Conservation (phyloP, 2,888 invertebrate species). For the Chrysodeixis includens region DNA sequence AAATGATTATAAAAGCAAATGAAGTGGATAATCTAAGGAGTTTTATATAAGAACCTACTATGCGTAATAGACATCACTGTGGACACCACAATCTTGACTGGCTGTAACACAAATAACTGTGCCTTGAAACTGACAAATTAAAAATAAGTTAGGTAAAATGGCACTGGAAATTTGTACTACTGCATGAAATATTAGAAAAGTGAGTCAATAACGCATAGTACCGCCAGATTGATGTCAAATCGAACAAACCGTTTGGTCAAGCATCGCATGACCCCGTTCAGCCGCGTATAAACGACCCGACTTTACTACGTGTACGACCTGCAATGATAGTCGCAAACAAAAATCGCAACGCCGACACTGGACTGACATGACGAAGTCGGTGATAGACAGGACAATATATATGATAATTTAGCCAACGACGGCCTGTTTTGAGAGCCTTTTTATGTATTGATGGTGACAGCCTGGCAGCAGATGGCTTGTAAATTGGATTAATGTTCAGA, state of each 20-base stretch:
- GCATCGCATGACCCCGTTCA: constrained; percentile 79
- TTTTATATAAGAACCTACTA: constrained; percentile 34
- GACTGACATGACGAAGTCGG: constrained; percentile 47
- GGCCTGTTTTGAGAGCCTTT: constrained; percentile 39
- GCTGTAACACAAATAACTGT: constrained; percentile 34
- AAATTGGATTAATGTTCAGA: constrained; percentile 3
- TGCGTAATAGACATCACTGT: constrained; percentile 40
- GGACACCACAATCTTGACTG: constrained; percentile 8
- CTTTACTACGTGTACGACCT: constrained; percentile 80
- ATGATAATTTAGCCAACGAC: constrained; percentile 29
- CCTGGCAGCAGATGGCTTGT: background rate
- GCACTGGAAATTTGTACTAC: constrained; percentile 40
- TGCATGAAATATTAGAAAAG: constrained; percentile 47
- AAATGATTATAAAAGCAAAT: constrained; percentile 34
- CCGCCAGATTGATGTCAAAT: constrained; percentile 68
- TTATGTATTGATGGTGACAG: constrained; percentile 26
- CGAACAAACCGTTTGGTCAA: constrained; percentile 85
- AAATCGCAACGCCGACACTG: constrained; percentile 66
- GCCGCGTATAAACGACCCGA: constrained; percentile 73
- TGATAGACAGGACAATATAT: constrained; percentile 39
- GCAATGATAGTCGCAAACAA: constrained; percentile 83
- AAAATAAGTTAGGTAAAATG: background rate
- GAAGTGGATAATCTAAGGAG: constrained; percentile 42
- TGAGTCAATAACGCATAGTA: constrained; percentile 62
- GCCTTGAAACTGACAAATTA: constrained; percentile 3